These are phyloP conservation scores for Amniataba percoides DNA, from an alignment of 2,797 vertebrate species.

Conservation along the genomic window DNA sequence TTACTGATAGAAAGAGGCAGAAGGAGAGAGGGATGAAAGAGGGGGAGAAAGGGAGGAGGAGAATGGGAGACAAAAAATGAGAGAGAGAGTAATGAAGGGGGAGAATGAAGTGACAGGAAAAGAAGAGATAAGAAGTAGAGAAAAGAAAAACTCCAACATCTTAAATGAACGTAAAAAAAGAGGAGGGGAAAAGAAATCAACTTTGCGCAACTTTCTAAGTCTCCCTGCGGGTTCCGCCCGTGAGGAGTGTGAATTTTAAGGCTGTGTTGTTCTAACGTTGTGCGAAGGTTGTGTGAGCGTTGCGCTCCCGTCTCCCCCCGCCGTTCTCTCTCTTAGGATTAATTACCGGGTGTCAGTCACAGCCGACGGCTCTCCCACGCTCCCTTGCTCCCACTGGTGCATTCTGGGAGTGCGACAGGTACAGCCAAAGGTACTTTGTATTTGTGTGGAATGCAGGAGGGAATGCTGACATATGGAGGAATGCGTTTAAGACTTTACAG, in stretches of 20 bases:
- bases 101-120: constrained; percentile 23
- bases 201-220: constrained; percentile 54
- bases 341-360: constrained; percentile 83
- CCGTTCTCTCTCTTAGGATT: constrained; percentile 75
- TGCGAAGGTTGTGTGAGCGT: constrained; percentile 46
- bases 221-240: constrained; percentile 40
- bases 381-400: constrained; percentile 72
- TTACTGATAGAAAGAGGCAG: constrained; percentile 61
- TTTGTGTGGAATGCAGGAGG: constrained; percentile 37
- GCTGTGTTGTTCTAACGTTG: constrained; percentile 44
- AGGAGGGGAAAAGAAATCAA: constrained; percentile 29
- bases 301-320: constrained; percentile 33
- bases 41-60: constrained; percentile 7
- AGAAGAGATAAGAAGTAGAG: constrained; percentile 43
- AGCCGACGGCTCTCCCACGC: constrained; percentile 80
- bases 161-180: constrained; percentile 36
- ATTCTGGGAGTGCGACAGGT: constrained; percentile 80
- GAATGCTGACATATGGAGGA: constrained; percentile 33
- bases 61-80: constrained; percentile 44
- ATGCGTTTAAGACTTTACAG: constrained; percentile 57
- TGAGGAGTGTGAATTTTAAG: constrained; percentile 46
- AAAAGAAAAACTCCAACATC: constrained; percentile 41
- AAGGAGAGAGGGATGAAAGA: constrained; percentile 39
- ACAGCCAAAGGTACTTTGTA: constrained; percentile 59
- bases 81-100: constrained; percentile 50